Evolutionary conservation across 2,888 invertebrate species (phyloP), one percentile per base, ranked within the genome.

Genomic region (Callosobruchus maculatus): DNA sequence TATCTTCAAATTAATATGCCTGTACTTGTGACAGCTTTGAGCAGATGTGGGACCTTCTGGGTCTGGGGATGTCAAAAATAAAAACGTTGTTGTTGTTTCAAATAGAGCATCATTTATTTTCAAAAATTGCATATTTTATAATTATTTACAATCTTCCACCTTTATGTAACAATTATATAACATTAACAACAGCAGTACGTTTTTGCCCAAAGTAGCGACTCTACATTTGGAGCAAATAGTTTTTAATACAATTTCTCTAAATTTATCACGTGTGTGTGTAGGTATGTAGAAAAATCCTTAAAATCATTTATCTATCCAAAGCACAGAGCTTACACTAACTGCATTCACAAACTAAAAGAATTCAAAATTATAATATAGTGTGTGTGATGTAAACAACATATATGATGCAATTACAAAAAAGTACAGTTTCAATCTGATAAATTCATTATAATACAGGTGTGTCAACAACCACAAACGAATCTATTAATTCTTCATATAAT

Each of bases 121-220:
- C 79, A 79, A 80, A 81, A 80, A 79, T 80, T 80, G 81, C 80
- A 82, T 82, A 80, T 79, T 80, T 82, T 92, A 91, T 92, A 90
- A 92, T 49, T 49, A 49, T 49, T 49, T 49, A 49, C 49, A 92
- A 92, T 92, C 92, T 90, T 92, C 91, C 91, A 91, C 91, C 91
- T 88, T 91, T 91, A 90, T 92, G 88, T 92, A 92, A 92, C 92
- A 92, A 92, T 92, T 89, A 84, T 82, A 81, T 84, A 92, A 92
- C 92, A 92, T 92, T 91, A 92, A 92, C 92, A 92, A 89, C 88
- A 88, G 88, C 92, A 91, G 91, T 91, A 88, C 89, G 89, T 77
- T 82, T 89, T 77, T 78, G 74, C 76, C 74, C 73, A 75, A 74
- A 76, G 74, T 49, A 13, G 18, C 49, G 49, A 49, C 49, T 49